Base-by-base conservation (phyloP, 2,888 invertebrate species). In the Latrodectus hesperus region DNA sequence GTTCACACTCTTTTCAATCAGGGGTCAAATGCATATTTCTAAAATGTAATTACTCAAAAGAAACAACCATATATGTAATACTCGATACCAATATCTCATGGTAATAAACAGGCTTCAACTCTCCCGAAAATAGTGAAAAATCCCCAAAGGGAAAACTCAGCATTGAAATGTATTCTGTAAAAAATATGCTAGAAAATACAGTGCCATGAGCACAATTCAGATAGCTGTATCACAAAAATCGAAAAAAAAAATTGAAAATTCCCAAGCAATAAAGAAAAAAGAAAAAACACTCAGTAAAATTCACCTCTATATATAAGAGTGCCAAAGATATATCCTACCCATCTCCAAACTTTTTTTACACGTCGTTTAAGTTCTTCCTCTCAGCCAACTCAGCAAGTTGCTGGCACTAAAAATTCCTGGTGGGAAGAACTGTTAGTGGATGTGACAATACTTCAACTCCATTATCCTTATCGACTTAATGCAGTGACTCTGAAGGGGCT, bases 381-480 rank as follows among this genome's bases (percentile, higher is more conserved):
- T 76, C 51, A 38, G 76, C 64, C 77, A 53, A 84, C 77, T 84
- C 73, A 70, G 74, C 78, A 70, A 72, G 73, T 55, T 16, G 51
- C 17, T 26, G 81, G 76, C 51, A 86, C 75, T 80, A 80, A 80
- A 85, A 74, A 67, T 52, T 78, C 53, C 73, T 51, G 26, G 17
- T 60, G 26, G 49, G 22, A 22, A 68, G 68, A 86, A 81, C 76
- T 76, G 81, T 77, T 55, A 55, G 72, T 77, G 12, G 60, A 86
- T 86, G 77, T 73, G 86, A 86, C 86, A 71, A 71, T 77, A 68
- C 86, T 86, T 82, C 72, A 86, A 77, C 72, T 38, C 76, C 77
- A 87, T 87, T 87, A 81, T 77, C 81, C 86, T 82, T 87, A 87
- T 87, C 81, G 73, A 64, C 81, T 82, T 87, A 77, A 77, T 67